Evolutionary conservation across 2,888 invertebrate genomes (phyloP), one percentile per base, ranked within the genome.

Genomic region (Baccha elongata): DNA sequence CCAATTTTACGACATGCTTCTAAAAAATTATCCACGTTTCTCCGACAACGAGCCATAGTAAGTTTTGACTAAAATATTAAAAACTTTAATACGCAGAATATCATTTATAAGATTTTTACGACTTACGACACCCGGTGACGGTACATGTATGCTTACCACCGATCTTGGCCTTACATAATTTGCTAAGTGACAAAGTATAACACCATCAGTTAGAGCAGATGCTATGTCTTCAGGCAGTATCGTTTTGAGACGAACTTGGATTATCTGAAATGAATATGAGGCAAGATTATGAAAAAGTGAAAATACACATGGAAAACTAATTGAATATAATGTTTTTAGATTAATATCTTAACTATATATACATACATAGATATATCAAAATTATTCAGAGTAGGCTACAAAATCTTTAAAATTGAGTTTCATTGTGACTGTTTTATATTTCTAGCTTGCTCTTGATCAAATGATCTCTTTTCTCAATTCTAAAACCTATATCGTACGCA

Each of bases 21-120:
- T 86, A 98, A 91, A 89, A 98, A 98, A 91, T 98, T 98, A 90
- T 98, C 98, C 26, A 98, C 98, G 90, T 98, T 98, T 88, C 97
- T 93, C 87, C 98, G 93, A 92, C 98, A 98, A 87, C 98, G 94
- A 44, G 98, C 97, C 94, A 97, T 96, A n/a, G 98, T 96, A 86
- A 98, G 91, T 91, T 98, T 98, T 37, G 98, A 97, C 98, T 98
- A 96, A 96, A 97, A 93, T 7, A 5, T 3, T n/a, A 11, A 19
- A 19, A 13, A 32, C 10, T 6, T 11, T 15, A 37, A 21, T 37
- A 21, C 7, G 13, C 21, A 2, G 8, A 37, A 10, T 5, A 0
- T 10, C 17, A 42, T 55, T 42, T 7, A 23, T 21, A 52, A 19
- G 15, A 17, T 17, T 55, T 19, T 1, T 10, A 29, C 64, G 68